Percentiles rank a stretch among this genome's conserved stretches.
Evolutionary conservation across 2,113 vertebrate genomes (phyloP).

Genomic region (Thunnus maccoyii): DNA sequence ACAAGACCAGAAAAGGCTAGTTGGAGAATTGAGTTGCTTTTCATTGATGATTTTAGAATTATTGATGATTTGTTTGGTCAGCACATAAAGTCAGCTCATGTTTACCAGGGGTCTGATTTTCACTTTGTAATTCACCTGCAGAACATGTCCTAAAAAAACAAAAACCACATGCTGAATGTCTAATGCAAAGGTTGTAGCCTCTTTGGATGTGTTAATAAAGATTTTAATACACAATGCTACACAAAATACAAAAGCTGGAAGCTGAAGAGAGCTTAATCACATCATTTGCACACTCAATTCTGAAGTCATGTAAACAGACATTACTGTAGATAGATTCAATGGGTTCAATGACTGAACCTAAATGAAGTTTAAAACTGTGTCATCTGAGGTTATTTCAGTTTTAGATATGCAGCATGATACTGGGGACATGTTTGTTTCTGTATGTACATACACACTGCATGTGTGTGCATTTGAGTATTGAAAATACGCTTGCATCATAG

Average conservation of each 20-base stretch:
- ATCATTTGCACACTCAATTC: background rate
- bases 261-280: conserved; percentile 14
- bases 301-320: background rate
- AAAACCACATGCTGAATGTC: conserved; percentile 10
- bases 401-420: background rate
- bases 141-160: background rate
- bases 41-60: conserved; percentile 43
- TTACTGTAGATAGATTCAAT: too few relatives aligned
- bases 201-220: background rate
- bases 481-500: conserved; percentile 12
- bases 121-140: conserved; percentile 18
- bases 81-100: background rate
- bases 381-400: background rate
- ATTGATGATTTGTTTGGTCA: conserved; percentile 39
- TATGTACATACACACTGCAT: background rate
- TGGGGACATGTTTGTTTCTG: background rate
- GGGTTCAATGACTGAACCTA: too few relatives aligned
- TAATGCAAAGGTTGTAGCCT: conserved; percentile 7
- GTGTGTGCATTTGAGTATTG: background rate
- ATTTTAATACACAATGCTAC: background rate
- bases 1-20: background rate
- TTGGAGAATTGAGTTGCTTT: conserved; percentile 10
- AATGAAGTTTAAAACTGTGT: background rate
- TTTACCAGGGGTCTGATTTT: conserved; percentile 2
- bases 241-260: background rate